Evolutionary conservation across 1,140 invertebrate species (phyloP), one percentile per base, ranked within the genome.

Genomic region (Eubasilissa regina): DNA sequence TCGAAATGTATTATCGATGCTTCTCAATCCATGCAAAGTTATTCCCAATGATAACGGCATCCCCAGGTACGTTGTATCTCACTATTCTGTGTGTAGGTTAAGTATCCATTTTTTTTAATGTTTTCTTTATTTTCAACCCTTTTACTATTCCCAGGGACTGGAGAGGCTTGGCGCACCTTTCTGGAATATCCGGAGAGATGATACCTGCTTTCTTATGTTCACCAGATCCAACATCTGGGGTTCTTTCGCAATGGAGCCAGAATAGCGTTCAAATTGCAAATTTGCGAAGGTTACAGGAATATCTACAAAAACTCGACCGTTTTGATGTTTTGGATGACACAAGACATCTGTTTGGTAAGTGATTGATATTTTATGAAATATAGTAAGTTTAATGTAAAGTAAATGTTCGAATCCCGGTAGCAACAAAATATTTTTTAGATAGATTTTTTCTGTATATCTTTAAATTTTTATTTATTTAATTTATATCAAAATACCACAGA

Each of bases 311-410:
- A 72, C 87, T 94, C 53, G 93, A 94, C 82, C 88, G 94, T 80
- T 93, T 89, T 89, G 93, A 94, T 86, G 89, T 94, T 53, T 82
- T 92, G 13, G 90, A 93, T 79, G 93, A 94, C 84, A 87, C 89
- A 15, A 82, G 85, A 75, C 81, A 86, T 48, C 85, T 91, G 25
- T 86, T 94, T 80, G 88, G 93, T 94, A 85, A 84, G 87, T 86
- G 77, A 35, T 6, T 35, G 25, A 35, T 35, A 35, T 35, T 35
- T 35, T 35, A 35, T 35, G 6, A 3, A 35, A 35, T 35, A 35
- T 35, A 35, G n/a, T n/a, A n/a, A n/a, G n/a, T 35, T 35, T 35
- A 35, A 6, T 35, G 25, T 35, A n/a, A n/a, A n/a, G n/a, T n/a
- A n/a, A n/a, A n/a, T n/a, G n/a, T n/a, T n/a, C n/a, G n/a, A n/a